Conservation (phyloP, 2,797 vertebrate species). For the Acipenser oxyrinchus region DNA sequence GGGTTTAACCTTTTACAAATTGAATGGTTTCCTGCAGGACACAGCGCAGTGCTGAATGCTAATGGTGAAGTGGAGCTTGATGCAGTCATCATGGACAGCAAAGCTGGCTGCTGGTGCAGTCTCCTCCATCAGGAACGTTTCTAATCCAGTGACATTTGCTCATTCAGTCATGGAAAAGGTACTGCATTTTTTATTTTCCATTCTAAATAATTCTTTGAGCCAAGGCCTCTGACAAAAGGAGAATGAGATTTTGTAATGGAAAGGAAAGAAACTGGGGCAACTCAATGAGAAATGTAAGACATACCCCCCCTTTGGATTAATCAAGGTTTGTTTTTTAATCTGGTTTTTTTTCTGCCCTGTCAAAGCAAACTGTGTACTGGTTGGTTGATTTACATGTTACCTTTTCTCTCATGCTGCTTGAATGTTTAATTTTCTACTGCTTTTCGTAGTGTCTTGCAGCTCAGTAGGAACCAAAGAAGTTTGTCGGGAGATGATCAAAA, state of each 20-base stretch:
- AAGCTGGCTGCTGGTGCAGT: slow-evolving; percentile 50
- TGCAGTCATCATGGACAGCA: slow-evolving; percentile 62
- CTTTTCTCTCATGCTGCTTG: no score
- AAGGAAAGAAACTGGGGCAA: no score
- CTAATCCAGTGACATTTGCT: slow-evolving; percentile 60
- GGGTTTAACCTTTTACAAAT: slow-evolving; percentile 56
- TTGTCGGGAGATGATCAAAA: no score
- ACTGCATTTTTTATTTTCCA: slow-evolving; percentile 3
- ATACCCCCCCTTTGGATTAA: no score
- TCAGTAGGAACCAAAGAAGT: no score
- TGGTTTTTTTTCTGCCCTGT: no score
- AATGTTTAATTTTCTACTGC: no score
- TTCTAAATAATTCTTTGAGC: slow-evolving; percentile 19
- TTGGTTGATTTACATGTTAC: no score
- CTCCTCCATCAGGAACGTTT: slow-evolving; percentile 56
- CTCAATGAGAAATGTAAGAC: no score
- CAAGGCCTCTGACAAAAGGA: slow-evolving; percentile 11
- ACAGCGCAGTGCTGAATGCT: slow-evolving; percentile 51
- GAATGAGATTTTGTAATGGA: slow-evolving; percentile 21
- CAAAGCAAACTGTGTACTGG: no score
- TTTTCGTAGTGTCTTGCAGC: no score
- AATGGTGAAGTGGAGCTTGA: slow-evolving; percentile 61
- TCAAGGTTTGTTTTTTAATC: no score
- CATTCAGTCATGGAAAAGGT: slow-evolving; percentile 59
- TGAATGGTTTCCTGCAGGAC: slow-evolving; percentile 58